phyloP scores from a whole-genome alignment of 2,888 invertebrate species.

The Lasioglossum oenotherae region DNA sequence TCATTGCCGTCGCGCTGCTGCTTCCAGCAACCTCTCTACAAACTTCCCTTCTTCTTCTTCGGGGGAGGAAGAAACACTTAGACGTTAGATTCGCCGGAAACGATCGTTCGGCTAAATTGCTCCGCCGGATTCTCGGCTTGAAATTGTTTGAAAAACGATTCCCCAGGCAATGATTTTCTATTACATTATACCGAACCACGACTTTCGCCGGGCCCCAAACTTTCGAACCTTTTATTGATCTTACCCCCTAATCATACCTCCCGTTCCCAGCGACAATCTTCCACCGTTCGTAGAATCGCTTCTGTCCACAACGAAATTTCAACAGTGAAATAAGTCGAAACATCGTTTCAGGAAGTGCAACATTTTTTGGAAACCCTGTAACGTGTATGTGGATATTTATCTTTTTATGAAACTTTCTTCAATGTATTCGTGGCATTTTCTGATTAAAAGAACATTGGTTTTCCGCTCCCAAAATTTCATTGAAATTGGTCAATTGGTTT shows the following conservation, averaged over 20 bases:
- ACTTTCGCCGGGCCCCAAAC: not conserved
- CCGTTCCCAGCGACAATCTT: not conserved
- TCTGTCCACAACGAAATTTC: not conserved
- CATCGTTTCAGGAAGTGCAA: no score
- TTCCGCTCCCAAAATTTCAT: no score
- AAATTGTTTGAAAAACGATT: constrained; percentile 13
- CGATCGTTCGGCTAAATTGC: constrained; percentile 18
- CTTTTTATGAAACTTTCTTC: no score
- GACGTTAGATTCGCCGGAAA: constrained; percentile 36
- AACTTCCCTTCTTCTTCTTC: constrained; percentile 38
- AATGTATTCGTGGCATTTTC: no score
- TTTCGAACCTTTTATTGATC: not conserved
- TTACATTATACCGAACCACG: not conserved
- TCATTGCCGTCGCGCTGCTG: constrained; percentile 71
- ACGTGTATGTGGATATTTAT: no score
- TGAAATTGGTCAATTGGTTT: no score
- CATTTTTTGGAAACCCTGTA: no score
- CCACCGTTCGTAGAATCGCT: not conserved
- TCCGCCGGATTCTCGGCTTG: not conserved
- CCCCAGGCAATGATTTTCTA: not conserved
- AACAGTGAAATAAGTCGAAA: no score
- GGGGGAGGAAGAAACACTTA: constrained; percentile 50
- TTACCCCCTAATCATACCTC: not conserved
- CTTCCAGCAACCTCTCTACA: constrained; percentile 55
- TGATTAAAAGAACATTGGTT: no score